Evolutionary conservation across 2,797 vertebrate genomes (phyloP), one percentile per base, ranked within the genome.

Genomic region (Halcyon badia): DNA sequence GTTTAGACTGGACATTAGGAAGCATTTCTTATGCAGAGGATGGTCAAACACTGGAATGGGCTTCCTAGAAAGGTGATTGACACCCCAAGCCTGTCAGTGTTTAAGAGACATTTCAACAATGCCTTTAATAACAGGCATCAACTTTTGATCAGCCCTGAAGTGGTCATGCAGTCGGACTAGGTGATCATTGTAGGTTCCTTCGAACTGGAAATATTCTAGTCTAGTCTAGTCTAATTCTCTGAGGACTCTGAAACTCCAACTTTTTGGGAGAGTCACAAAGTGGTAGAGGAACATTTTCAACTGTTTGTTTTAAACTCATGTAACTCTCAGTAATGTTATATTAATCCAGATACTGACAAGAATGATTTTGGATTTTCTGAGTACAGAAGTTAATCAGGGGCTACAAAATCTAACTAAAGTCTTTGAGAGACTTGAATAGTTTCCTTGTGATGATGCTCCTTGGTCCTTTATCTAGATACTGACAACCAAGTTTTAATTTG

Each of bases 11-110:
- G 25, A 10, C 15, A 41, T 33, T 57, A 48, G 46, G 21, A 48
- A 48, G 10, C 5, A 3, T 8, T 73, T 65, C 6, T 48, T 39
- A 28, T 28, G 0, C 0, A 33, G 22, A 56, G 28, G 48, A 11
- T 39, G 33, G 11, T 73, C 28, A n/a, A 35, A 12, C 28, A 10
- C 37, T 28, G 28, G 2, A 11, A n/a, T 7, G 56, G 16, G 7
- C 9, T 56, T 71, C 30, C 33, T 9, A 48, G 57, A 31, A 51
- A 65, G 42, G 33, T 15, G 33, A 5, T 4, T 0, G 0, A 56
- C 25, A 12, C 25, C 35, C 25, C 26, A 52, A 52, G 14, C 26
- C 26, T 52, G 51, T 28, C 14, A 52, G 51, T 52, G 51, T 25
- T 52, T 52, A 28, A 52, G 51, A 52, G 51, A 9, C 26, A 17